These are phyloP conservation scores for Eueides isabella DNA, from an alignment of 1,140 invertebrate species.

Conservation along the genomic window DNA sequence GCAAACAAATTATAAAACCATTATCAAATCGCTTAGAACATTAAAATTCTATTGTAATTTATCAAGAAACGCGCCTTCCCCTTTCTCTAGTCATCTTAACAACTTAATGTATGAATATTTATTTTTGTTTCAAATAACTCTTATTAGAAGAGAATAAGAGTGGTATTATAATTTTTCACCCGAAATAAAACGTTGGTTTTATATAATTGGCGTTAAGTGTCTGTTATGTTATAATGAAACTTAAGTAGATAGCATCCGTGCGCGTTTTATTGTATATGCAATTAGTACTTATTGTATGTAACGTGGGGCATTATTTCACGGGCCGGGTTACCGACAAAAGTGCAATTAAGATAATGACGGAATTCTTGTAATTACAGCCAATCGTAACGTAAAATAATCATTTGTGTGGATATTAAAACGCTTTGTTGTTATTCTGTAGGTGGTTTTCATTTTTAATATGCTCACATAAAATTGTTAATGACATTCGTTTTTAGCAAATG, in stretches of 20 bases:
- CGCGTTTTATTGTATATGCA: constrained; percentile 62
- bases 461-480: background rate
- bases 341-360: constrained; percentile 32
- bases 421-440: background rate
- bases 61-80: constrained; percentile 72
- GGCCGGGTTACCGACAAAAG: constrained; percentile 36
- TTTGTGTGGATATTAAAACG: constrained; percentile 25
- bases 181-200: constrained; percentile 38
- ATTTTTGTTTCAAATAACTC: background rate
- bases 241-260: constrained; percentile 73
- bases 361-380: constrained; percentile 34
- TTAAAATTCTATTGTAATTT: constrained; percentile 79
- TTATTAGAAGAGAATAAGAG: constrained; percentile 16
- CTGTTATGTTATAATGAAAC: constrained; percentile 77
- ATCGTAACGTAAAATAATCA: constrained; percentile 30
- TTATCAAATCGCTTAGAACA: constrained; percentile 71
- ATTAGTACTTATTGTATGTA: constrained; percentile 70
- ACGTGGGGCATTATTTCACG: constrained; percentile 60
- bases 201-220: constrained; percentile 77
- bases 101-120: constrained; percentile 37
- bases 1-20: constrained; percentile 80
- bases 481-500: background rate
- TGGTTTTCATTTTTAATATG: constrained; percentile 7
- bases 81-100: constrained; percentile 60
- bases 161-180: constrained; percentile 1